A percentile compares a stretch with the other conserved stretches of the same genome.
phyloP scores from a whole-genome alignment of 1,140 invertebrate genomes.

The Tyrophagus putrescentiae region DNA sequence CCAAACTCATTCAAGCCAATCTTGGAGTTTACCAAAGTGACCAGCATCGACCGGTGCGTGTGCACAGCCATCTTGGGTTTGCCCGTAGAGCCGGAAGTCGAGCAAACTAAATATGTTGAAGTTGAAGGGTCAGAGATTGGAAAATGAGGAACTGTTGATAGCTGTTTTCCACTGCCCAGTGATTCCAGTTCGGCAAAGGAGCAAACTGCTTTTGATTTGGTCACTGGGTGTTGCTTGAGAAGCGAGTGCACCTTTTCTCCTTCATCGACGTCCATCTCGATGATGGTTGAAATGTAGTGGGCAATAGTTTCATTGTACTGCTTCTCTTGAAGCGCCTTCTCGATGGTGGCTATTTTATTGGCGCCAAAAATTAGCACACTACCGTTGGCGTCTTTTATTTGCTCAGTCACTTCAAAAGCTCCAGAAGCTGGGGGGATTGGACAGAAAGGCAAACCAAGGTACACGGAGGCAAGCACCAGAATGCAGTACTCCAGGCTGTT shows the following conservation, averaged over 20 bases:
- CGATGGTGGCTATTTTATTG: neutral
- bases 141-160: conserved; percentile 1
- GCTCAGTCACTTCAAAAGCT: neutral
- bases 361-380: neutral
- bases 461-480: neutral
- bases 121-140: neutral
- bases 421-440: neutral
- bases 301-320: neutral
- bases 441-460: neutral
- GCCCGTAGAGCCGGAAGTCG: conserved; percentile 38
- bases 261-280: too few species aligned
- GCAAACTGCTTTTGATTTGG: neutral
- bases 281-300: neutral
- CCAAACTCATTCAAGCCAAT: too few species aligned
- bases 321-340: neutral
- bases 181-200: neutral
- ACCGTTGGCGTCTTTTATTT: neutral
- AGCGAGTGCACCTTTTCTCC: too few species aligned
- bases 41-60: conserved; percentile 28
- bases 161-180: neutral
- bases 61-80: conserved; percentile 39
- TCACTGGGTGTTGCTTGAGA: neutral
- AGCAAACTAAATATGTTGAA: neutral
- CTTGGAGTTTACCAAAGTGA: too few species aligned
- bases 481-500: neutral